A percentile compares a stretch with the other conserved stretches of the same genome.
Conservation (phyloP, 92 coral and sea anemone species). For the Isaurus tuberculatus region DNA sequence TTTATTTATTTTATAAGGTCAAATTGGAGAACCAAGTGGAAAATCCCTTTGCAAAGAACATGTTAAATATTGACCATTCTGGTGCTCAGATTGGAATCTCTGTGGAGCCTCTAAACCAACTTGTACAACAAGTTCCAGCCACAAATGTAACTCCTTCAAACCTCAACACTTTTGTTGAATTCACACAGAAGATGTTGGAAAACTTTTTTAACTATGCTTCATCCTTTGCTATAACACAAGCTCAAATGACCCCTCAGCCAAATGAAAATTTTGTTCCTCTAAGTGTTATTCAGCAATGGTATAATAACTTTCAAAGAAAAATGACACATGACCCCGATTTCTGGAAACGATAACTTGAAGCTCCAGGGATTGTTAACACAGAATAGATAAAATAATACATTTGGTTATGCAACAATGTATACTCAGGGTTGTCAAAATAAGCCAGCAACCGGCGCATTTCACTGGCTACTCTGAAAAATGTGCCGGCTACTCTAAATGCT, state of each 20-base stretch:
- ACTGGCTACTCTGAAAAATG: too few relatives aligned
- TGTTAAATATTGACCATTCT: constrained; percentile 58
- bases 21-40: constrained; percentile 76
- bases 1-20: constrained; percentile 44
- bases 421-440: too few relatives aligned
- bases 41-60: constrained; percentile 82
- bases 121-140: constrained; percentile 91
- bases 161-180: constrained; percentile 88
- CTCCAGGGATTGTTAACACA: too few relatives aligned
- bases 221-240: constrained; percentile 88
- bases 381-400: too few relatives aligned
- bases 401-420: too few relatives aligned
- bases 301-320: constrained; percentile 82
- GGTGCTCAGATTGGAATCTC: constrained; percentile 96
- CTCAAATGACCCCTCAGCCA: constrained; percentile 95
- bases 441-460: too few relatives aligned
- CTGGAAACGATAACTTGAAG: constrained; percentile 65
- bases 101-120: constrained; percentile 84
- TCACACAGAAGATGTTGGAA: constrained; percentile 95
- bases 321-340: constrained; percentile 91
- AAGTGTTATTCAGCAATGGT: constrained; percentile 92
- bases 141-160: constrained; percentile 80
- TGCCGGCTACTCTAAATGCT: too few relatives aligned
- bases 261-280: constrained; percentile 84
- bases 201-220: constrained; percentile 92